Evolutionary conservation across 2,888 invertebrate genomes (phyloP).

Genomic region (Amiota communis): DNA sequence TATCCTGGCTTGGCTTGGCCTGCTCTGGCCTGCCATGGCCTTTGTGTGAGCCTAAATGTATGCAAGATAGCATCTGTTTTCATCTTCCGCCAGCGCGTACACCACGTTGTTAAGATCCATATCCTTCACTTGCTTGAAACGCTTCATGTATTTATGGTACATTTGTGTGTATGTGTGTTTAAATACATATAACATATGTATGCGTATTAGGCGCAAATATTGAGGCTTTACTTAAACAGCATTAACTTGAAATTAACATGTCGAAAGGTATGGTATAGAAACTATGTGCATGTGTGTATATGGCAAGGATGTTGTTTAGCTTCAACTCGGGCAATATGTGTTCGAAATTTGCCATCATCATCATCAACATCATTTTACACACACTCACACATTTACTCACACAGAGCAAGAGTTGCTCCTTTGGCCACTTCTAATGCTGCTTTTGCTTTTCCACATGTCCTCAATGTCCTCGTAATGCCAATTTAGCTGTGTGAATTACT

Average conservation of each 20-base stretch:
- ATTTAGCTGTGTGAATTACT: slow-evolving; percentile 25
- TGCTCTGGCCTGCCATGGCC: slow-evolving; percentile 15
- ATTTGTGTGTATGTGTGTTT: slow-evolving; percentile 46
- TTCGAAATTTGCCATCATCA: slow-evolving; percentile 22
- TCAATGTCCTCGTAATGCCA: slow-evolving; percentile 21
- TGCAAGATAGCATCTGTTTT: slow-evolving; percentile 66
- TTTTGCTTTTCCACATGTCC: not conserved
- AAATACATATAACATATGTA: slow-evolving; percentile 58
- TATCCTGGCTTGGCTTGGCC: not conserved
- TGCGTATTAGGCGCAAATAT: slow-evolving; percentile 67
- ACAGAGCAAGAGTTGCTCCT: not conserved
- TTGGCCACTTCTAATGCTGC: not conserved
- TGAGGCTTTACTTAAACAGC: slow-evolving; percentile 65
- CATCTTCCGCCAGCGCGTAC: slow-evolving; percentile 46
- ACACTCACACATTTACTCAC: not conserved
- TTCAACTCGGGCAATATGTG: slow-evolving; percentile 17
- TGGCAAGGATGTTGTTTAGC: not conserved
- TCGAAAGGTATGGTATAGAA: slow-evolving; percentile 45
- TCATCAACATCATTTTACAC: not conserved
- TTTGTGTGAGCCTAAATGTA: slow-evolving; percentile 54
- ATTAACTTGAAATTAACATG: slow-evolving; percentile 65
- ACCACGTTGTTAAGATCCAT: not conserved
- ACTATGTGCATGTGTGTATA: not conserved
- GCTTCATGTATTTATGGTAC: not conserved
- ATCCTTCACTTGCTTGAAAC: slow-evolving; percentile 36